Conservation (phyloP, 2,888 invertebrate species). For the Chrysodeixis includens region DNA sequence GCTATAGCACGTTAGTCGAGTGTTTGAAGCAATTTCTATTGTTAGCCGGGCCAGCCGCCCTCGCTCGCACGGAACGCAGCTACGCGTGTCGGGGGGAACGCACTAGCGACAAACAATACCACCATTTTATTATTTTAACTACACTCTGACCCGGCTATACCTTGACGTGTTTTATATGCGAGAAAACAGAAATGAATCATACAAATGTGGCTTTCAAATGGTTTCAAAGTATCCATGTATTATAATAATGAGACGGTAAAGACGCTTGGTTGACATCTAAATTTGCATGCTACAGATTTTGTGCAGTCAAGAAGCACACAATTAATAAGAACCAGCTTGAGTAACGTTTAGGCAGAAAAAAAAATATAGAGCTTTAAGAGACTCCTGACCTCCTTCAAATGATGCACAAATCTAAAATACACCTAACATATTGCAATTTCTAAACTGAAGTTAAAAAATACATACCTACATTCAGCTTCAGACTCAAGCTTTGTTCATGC, state of each 20-base stretch:
- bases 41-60: constrained; percentile 34
- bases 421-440: too few species aligned
- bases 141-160: constrained; percentile 50
- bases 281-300: too few species aligned
- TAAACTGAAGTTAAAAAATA: neutral
- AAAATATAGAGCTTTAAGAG: too few species aligned
- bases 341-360: too few species aligned
- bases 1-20: constrained; percentile 26
- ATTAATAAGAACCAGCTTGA: too few species aligned
- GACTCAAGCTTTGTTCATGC: neutral
- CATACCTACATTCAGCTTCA: neutral
- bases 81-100: constrained; percentile 75
- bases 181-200: neutral
- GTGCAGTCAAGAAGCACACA: too few species aligned
- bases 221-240: neutral
- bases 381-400: too few species aligned
- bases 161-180: constrained; percentile 16
- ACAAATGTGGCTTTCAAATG: neutral
- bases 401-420: too few species aligned
- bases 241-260: too few species aligned
- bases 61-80: constrained; percentile 67
- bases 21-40: constrained; percentile 48
- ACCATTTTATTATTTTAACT: constrained; percentile 64
- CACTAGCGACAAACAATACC: constrained; percentile 70
- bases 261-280: too few species aligned